Evolutionary conservation across 2,888 invertebrate species (phyloP), one percentile per base, ranked within the genome.

Genomic region (Marronus borbonicus): DNA sequence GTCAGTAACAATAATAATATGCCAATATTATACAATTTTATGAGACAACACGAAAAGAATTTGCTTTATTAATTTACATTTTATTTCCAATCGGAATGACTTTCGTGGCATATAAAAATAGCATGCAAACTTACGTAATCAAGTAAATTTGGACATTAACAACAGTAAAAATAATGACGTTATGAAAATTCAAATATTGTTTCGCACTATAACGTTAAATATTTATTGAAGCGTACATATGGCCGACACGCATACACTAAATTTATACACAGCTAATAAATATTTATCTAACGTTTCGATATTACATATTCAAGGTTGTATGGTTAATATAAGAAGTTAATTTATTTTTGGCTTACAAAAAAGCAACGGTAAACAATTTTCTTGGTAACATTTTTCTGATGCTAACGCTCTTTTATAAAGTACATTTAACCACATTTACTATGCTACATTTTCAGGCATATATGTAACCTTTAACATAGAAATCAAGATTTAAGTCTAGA

Each of bases 241-340:
- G 28, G 49, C 49, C 50, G 24, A 68, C 68, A 66, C 44, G 66
- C 28, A 10, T 68, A 50, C 1, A 44, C 44, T 68, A 72, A 58
- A 72, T 58, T 60, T 72, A 70, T 39, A 24, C 36, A 36, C 24
- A 50, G 66, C 49, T 72, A 58, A 60, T 72, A 72, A 72, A 58
- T 72, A 72, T 72, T 70, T 72, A 60, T 72, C 58, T 72, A 72
- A 72, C 72, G 72, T 60, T 72, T 72, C 58, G 10, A 44, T 58
- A 72, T 58, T 72, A 68, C 52, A 60, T 44, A 58, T 60, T 72
- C 72, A 72, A 72, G 72, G 72, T 31, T 58, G 36, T 36, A 39
- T 44, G 70, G 39, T 39, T 60, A 72, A 72, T 20, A 20, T 17
- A 72, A 72, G 60, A 44, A 60, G 28, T 60, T 60, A 17, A 28